Evolutionary conservation across 2,888 invertebrate genomes (phyloP), one percentile per base, ranked within the genome.

Genomic region (Seira sanloemensis): DNA sequence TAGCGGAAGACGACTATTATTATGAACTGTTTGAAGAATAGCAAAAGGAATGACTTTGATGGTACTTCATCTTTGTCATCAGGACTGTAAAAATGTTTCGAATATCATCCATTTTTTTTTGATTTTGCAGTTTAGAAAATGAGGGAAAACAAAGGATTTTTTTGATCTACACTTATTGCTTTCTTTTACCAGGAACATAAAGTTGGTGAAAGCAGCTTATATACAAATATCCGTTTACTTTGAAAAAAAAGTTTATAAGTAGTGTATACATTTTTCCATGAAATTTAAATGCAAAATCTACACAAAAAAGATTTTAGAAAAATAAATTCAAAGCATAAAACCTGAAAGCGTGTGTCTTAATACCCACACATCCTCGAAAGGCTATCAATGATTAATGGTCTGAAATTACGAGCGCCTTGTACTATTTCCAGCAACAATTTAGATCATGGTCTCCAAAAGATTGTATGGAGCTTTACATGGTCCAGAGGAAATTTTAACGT

Each of bases 61-160:
- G 81, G 71, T 81, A 54, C 81, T 81, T 71, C 81, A 81, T 81
- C 81, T 81, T 81, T 81, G 81, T 81, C 81, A 81, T 81, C 76
- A 69, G 71, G 76, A 12, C 26, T 66, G 25, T 66, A 66, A 50
- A 37, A 62, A 37, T 72, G 27, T 58, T 72, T 73, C 58, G 18
- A 78, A 19, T 37, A 73, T 78, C 78, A 72, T 66, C 72, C 25
- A 26, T 72, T 72, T 78, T 71, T 9, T 50, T 50, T 50, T 18
- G 50, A 50, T 50, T 50, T 50, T n/a, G 50, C 50, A 50, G 12
- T 50, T 50, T 50, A 50, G 50, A 12, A 50, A 12, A 50, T 18
- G 50, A 2, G 16, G n/a, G 16, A 50, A 50, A 50, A 50, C 2
- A 50, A 50, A 37, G 12, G 37, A 37, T 37, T 37, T 37, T 12